phyloP scores from a whole-genome alignment of 2,113 vertebrate genomes.

The Petrocephalus zakoni region DNA sequence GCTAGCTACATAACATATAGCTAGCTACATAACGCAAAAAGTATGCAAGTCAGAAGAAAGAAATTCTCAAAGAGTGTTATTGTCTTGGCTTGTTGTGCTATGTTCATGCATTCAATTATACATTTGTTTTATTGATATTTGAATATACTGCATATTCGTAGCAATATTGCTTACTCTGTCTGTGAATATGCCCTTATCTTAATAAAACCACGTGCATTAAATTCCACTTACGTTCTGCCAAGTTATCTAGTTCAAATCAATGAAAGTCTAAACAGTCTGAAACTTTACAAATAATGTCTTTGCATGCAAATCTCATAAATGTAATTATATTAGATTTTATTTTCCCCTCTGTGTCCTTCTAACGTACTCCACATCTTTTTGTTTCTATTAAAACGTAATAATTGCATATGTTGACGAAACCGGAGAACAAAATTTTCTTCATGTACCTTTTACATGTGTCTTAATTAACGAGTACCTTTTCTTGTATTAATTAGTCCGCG shows the following conservation, averaged over 20 bases:
- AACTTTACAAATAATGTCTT: background rate
- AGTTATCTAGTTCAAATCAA: background rate
- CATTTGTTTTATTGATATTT: background rate
- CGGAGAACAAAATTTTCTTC: background rate
- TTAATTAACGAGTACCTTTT: background rate
- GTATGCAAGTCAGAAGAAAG: background rate
- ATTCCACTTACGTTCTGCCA: background rate
- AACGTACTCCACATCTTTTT: background rate
- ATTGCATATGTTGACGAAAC: background rate
- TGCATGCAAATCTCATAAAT: background rate
- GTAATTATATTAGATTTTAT: background rate
- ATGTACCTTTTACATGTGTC: background rate
- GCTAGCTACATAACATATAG: too few relatives aligned
- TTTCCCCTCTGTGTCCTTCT: background rate
- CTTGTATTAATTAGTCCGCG: constrained; percentile 20
- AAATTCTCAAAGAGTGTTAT: background rate
- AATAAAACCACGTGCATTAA: background rate
- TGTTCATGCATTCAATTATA: background rate
- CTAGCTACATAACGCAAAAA: background rate
- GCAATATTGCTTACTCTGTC: background rate
- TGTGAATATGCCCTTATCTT: background rate
- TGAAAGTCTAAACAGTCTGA: background rate
- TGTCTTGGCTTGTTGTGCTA: background rate
- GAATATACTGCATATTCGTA: background rate
- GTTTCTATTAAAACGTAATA: background rate